Conservation (phyloP, 1,140 invertebrate species). For the Mycetomoellerius zeteki region DNA sequence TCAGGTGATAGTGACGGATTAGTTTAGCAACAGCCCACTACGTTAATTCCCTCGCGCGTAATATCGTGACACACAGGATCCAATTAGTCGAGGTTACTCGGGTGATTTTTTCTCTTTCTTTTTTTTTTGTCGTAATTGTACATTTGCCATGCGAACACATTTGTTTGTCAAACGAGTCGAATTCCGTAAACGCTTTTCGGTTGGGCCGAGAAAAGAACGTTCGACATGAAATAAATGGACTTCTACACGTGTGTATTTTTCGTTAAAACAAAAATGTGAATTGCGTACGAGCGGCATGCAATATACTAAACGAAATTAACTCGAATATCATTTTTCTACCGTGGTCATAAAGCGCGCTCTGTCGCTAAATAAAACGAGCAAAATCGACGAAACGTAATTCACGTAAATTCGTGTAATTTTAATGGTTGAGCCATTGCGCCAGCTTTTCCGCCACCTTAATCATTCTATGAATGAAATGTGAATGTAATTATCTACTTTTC, state of each 20-base stretch:
- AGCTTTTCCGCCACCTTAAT: conserved; percentile 44
- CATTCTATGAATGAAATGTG: conserved; percentile 14
- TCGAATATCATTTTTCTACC: conserved; percentile 52
- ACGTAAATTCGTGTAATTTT: conserved; percentile 54
- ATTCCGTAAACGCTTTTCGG: conserved; percentile 41
- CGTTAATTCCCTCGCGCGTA: conserved; percentile 31
- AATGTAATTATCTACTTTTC: conserved; percentile 41
- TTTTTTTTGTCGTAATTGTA: conserved; percentile 32
- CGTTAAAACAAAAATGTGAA: conserved; percentile 52
- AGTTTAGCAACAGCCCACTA: background rate
- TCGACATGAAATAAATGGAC: conserved; percentile 56
- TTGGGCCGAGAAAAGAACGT: conserved; percentile 1
- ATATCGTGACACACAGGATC: conserved; percentile 30
- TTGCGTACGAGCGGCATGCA: conserved; percentile 29
- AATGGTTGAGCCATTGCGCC: conserved; percentile 7
- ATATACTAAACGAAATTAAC: conserved; percentile 61
- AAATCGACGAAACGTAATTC: conserved; percentile 54
- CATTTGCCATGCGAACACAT: conserved; percentile 18
- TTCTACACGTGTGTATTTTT: conserved; percentile 28
- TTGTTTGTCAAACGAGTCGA: conserved; percentile 43
- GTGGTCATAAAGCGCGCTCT: conserved; percentile 36
- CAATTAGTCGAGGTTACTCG: conserved; percentile 33
- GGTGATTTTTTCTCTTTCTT: conserved; percentile 9
- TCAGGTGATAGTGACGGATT: conserved; percentile 61
- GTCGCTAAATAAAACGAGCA: conserved; percentile 42